Evolutionary conservation across 1,140 invertebrate species (phyloP), one percentile per base, ranked within the genome.

Genomic region (Drosophila athabasca): DNA sequence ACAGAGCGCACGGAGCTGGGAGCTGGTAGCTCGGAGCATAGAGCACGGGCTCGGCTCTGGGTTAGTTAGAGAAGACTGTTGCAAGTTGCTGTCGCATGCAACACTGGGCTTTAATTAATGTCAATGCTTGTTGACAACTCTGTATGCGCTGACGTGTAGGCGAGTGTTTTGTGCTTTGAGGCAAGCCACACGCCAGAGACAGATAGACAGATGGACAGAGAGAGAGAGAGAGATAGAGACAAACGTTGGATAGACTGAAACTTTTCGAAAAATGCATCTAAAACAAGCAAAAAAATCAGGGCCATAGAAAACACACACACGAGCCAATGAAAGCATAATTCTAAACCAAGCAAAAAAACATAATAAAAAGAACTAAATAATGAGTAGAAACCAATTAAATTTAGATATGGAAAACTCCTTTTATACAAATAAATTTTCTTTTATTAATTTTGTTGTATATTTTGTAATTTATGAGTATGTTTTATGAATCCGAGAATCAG

Each of bases 41-140:
- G 11, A 26, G 4, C 24, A 26, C 24, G 24, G 24, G 5, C 17
- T 19, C 17, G 0, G 35, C 35, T 39, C 11, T 39, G 35, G 35
- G 35, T 39, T 39, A 39, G 35, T 39, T 26, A 26, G 11, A 13
- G 35, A 13, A 39, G 35, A 39, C 15, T 9, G 62, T 59, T 60
- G 54, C 62, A 65, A 65, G 54, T 62, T 64, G 50, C 62, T 64
- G 75, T 74, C 48, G 76, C 76, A 85, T 85, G 81, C 81, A 80
- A 80, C 81, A 68, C 46, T 85, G 81, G 61, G 64, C 77, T 85
- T 85, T 85, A 85, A 85, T 85, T 85, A 85, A 85, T 85, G 81
- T 80, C 81, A 85, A 84, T 85, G 81, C 81, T 85, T 84, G 81
- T 84, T 80, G 81, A 84, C 76, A 85, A 77, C 73, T 80, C 70